Evolutionary conservation across 37 sponge, comb jelly and placozoan species (phyloP).

Genomic region (Haliclona indistincta): DNA sequence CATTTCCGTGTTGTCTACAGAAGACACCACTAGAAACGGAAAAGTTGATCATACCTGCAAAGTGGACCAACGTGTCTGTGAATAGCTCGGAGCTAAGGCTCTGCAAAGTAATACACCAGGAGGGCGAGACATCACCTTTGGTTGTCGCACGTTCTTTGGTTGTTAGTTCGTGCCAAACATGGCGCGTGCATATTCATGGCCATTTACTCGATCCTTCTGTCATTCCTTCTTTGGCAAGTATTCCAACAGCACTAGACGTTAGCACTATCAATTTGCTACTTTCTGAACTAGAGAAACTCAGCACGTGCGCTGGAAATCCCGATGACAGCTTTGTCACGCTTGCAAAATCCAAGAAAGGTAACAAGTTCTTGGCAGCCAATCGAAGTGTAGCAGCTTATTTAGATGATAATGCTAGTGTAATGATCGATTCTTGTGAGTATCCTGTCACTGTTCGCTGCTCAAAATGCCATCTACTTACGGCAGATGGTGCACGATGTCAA

Average conservation of each 20-base stretch:
- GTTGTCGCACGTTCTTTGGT: not conserved
- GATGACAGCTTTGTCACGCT: not conserved
- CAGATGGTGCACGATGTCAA: not conserved
- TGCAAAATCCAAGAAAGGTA: not conserved
- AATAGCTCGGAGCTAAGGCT: too few relatives aligned
- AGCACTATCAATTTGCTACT: not conserved
- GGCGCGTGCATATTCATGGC: not conserved
- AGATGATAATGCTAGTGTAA: not conserved
- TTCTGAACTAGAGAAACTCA: not conserved
- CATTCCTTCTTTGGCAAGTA: not conserved
- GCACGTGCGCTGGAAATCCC: not conserved
- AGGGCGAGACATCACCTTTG: not conserved
- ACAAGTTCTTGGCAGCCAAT: not conserved
- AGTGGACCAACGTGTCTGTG: too few relatives aligned
- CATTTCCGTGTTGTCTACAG: too few relatives aligned
- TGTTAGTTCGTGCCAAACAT: not conserved
- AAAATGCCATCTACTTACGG: not conserved
- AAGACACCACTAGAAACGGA: too few relatives aligned
- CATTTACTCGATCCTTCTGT: not conserved
- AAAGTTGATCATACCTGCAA: too few relatives aligned
- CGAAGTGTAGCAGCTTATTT: not conserved
- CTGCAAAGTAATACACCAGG: too few relatives aligned
- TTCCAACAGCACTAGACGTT: not conserved
- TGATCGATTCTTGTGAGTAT: not conserved
- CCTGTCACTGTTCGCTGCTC: not conserved